Evolutionary conservation across 2,797 vertebrate species (phyloP).

Genomic region (Acanthornis magna): DNA sequence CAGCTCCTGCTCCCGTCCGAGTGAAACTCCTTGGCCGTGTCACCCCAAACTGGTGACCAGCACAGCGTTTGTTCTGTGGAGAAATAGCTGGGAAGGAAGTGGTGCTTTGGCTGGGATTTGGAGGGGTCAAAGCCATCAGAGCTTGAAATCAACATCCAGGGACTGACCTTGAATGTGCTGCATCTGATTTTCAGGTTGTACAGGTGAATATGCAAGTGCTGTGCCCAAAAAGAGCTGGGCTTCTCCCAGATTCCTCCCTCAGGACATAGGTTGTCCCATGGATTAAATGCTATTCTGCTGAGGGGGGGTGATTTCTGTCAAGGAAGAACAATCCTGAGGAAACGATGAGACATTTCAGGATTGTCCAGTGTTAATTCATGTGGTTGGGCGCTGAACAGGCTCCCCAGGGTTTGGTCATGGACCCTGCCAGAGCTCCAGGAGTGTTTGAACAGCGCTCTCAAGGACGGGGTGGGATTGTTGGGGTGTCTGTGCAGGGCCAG

Average conservation of each 20-base stretch:
- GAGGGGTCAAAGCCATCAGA: background rate
- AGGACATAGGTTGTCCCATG: rapidly evolving
- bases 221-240: background rate
- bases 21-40: rapidly evolving
- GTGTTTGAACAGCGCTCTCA: rapidly evolving
- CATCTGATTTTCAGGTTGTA: background rate
- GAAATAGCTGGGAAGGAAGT: background rate
- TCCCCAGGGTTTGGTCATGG: background rate
- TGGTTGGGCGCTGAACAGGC: too few species aligned
- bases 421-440: background rate
- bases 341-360: background rate
- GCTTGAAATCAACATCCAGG: background rate
- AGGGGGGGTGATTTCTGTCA: rapidly evolving
- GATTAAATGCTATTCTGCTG: background rate
- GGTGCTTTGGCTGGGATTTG: background rate
- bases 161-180: background rate
- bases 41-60: rapidly evolving
- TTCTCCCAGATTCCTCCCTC: background rate
- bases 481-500: background rate
- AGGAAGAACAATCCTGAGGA: background rate
- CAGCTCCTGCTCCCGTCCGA: background rate
- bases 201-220: background rate
- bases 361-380: background rate
- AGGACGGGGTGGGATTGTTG: background rate
- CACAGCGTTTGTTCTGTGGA: background rate